Evolutionary conservation across 2,888 invertebrate genomes (phyloP).

Genomic region (Saturnia japonica): DNA sequence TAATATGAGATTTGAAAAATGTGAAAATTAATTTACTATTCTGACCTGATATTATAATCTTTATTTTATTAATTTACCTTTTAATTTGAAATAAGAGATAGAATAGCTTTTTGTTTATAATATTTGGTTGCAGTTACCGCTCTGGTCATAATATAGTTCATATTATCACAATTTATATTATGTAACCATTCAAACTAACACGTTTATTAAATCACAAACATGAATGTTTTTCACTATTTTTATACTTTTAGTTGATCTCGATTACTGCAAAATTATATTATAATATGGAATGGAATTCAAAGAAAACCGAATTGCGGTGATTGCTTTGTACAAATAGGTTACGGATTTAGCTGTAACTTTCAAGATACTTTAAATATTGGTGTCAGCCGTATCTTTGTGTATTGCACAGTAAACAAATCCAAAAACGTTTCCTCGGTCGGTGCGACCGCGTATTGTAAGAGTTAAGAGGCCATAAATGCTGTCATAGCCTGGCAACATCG

Average conservation of each 20-base stretch:
- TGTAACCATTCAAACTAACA: not conserved
- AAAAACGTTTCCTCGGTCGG: too few relatives aligned
- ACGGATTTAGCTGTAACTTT: too few relatives aligned
- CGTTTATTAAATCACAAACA: not conserved
- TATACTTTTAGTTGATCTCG: not conserved
- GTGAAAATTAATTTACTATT: constrained; percentile 40
- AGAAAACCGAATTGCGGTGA: not conserved
- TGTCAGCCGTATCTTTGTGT: not conserved
- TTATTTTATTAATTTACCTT: not conserved
- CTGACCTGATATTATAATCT: not conserved
- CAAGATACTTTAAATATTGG: too few relatives aligned
- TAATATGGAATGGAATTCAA: not conserved
- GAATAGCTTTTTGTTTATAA: not conserved
- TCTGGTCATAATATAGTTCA: too few relatives aligned
- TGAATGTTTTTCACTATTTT: not conserved
- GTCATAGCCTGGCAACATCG: too few relatives aligned
- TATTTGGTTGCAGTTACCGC: too few relatives aligned
- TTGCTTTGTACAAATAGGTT: not conserved
- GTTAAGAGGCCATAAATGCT: too few relatives aligned
- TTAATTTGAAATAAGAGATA: not conserved
- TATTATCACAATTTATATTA: not conserved
- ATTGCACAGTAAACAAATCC: not conserved
- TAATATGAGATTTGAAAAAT: constrained; percentile 49
- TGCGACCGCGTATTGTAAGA: too few relatives aligned
- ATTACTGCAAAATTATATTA: too few relatives aligned